phyloP scores from a whole-genome alignment of 2,797 vertebrate species.

The Paguma larvata region DNA sequence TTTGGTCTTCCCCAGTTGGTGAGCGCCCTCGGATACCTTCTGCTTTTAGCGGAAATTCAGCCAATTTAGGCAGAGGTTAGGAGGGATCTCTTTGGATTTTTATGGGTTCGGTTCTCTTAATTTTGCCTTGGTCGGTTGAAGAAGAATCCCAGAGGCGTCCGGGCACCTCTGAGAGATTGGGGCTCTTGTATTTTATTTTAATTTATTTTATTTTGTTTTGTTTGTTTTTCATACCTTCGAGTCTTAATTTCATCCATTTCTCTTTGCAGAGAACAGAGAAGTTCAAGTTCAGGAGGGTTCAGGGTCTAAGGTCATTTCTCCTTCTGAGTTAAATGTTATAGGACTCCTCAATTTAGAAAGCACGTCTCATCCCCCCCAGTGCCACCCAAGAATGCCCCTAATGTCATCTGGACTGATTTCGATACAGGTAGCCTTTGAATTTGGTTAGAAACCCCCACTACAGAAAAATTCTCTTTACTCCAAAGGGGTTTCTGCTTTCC shows the following conservation, averaged over 20 bases:
- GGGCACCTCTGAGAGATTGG: not conserved
- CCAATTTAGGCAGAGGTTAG: not conserved
- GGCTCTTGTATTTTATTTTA: not conserved
- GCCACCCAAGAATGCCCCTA: not conserved
- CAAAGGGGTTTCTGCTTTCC: not conserved
- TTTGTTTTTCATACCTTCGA: not conserved
- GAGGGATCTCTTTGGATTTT: not conserved
- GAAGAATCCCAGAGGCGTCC: not conserved
- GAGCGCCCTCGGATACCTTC: not conserved
- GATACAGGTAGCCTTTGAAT: not conserved
- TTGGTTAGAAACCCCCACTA: not conserved
- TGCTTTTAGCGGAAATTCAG: not conserved
- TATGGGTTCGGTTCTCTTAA: not conserved
- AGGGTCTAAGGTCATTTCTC: not conserved
- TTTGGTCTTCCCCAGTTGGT: not conserved
- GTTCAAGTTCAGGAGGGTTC: not conserved
- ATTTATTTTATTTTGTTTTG: not conserved
- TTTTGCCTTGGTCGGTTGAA: not conserved
- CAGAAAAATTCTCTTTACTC: not conserved
- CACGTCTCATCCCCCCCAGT: not conserved
- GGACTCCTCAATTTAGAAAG: not conserved
- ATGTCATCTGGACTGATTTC: not conserved
- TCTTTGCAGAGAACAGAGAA: not conserved
- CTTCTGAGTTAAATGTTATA: not conserved
- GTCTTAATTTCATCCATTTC: not conserved